phyloP scores from a whole-genome alignment of 2,888 invertebrate genomes.

The Apodemia zela region DNA sequence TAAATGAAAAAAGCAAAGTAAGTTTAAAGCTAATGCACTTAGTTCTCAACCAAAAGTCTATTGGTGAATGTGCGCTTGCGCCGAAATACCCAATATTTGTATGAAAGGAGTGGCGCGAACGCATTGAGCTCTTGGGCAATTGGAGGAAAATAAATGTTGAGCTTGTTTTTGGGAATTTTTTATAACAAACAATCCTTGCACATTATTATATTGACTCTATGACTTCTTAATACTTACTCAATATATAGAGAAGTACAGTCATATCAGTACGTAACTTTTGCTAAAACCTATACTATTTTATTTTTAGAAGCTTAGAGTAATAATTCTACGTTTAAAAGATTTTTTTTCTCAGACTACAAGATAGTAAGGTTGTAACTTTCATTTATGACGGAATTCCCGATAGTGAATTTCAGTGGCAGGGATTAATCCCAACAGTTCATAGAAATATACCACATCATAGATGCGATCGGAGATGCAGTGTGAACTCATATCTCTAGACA shows the following conservation, averaged over 20 bases:
- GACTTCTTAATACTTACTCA: neutral
- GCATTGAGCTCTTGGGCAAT: slow-evolving; percentile 34
- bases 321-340: no score
- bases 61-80: slow-evolving; percentile 56
- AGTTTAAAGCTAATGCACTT: slow-evolving; percentile 25
- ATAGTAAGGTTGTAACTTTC: no score
- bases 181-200: slow-evolving; percentile 9
- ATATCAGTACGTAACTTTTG: neutral
- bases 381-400: no score
- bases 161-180: neutral
- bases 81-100: slow-evolving; percentile 66
- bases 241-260: neutral
- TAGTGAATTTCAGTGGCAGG: no score
- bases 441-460: no score
- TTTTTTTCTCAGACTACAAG: no score
- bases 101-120: slow-evolving; percentile 43
- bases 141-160: slow-evolving; percentile 27
- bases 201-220: neutral
- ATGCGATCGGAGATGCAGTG: no score
- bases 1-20: slow-evolving; percentile 22
- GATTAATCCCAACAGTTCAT: no score
- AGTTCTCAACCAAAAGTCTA: slow-evolving; percentile 43
- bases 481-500: no score
- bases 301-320: no score
- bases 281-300: no score